Base-by-base conservation (phyloP, 1,140 invertebrate genomes). In the Bradysia coprophila region DNA sequence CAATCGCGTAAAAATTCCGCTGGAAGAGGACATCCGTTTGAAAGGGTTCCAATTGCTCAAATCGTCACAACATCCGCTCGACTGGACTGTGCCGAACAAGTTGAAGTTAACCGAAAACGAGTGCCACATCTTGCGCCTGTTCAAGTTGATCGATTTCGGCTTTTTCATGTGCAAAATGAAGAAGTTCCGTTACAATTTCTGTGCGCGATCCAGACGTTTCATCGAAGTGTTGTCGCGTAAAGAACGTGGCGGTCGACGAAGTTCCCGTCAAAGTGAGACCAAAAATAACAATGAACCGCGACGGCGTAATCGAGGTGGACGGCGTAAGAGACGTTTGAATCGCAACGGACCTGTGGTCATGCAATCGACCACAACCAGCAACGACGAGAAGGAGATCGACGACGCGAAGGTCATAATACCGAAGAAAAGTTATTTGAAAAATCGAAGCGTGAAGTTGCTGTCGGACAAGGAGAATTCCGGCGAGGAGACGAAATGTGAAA, bases 91-190 rank as follows among this genome's bases (percentile, higher is more conserved):
- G 38, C 57, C 70, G 9, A 56, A 69, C 32, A 69, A 71, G 6
- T 67, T 62, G 37, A 67, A 66, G 45, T 65, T 77, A 33, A 71
- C 66, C 39, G 53, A 63, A 1, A 65, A 67, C 45, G 78, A 83
- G 51, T 76, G 81, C 52, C 71, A 72, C 18, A 56, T 81, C 16
- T 54, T 82, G 21, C 68, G 81, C 48, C 68, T 73, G 18, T 57
- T 76, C 24, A 80, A 79, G 54, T 67, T 85, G 42, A 61, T 79
- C n/a, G 67, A 75, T 41, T 84, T 84, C 61, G 81, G 79, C 2
- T 68, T 61, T 45, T 60, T 56, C 16, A 55, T 61, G 9, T 60
- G 57, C 47, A 61, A 61, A 19, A 53, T 59, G 31, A 61, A 60
- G 44, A 61, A 60, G 41, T 61, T 61, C 13, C 57, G 58, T 21